Evolutionary conservation across 2,888 invertebrate species (phyloP).

Genomic region (Apotomis capreana): DNA sequence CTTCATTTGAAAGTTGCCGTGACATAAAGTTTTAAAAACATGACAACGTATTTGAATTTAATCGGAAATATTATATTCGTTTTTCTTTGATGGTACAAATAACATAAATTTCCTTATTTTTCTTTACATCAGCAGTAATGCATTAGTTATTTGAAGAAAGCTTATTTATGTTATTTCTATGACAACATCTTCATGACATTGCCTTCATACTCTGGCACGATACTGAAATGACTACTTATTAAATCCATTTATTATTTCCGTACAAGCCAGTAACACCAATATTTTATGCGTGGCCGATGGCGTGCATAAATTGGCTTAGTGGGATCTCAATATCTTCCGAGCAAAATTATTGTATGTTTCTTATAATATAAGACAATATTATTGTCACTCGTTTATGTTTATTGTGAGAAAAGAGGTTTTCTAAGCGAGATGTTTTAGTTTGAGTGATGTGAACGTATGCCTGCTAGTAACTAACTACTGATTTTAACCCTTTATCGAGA

Average conservation of each 20-base stretch:
- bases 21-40: too few relatives aligned
- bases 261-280: neutral
- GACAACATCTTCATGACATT: neutral
- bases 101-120: neutral
- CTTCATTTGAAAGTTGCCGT: too few relatives aligned
- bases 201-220: neutral
- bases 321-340: neutral
- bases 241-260: neutral
- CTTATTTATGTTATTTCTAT: neutral
- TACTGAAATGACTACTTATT: neutral
- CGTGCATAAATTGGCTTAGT: neutral
- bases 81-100: too few relatives aligned
- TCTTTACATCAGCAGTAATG: neutral
- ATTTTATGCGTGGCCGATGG: too few relatives aligned
- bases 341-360: neutral
- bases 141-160: too few relatives aligned
- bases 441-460: slow-evolving; percentile 23
- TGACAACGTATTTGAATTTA: too few relatives aligned
- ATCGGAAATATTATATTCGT: too few relatives aligned
- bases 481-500: slow-evolving; percentile 22
- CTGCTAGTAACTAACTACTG: slow-evolving; percentile 5
- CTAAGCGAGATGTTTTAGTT: neutral
- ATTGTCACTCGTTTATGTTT: neutral
- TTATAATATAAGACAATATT: neutral
- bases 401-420: neutral